Conservation (phyloP, 2,113 vertebrate genomes). For the Pyxicephalus adspersus region DNA sequence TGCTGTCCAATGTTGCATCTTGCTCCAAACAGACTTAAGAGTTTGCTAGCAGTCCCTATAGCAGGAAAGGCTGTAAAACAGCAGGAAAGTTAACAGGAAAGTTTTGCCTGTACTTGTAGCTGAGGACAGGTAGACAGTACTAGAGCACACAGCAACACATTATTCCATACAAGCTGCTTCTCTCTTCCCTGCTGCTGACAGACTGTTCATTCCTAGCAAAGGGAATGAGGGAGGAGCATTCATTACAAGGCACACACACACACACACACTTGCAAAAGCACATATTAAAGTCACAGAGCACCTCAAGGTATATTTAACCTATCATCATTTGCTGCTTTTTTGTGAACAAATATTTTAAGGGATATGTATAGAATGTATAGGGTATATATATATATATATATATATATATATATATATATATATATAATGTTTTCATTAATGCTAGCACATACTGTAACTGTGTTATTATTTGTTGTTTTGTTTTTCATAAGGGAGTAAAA, state of each 20-base stretch:
- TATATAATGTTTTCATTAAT: too few species aligned
- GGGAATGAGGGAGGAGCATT: slow-evolving; percentile 45
- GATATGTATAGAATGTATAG: too few species aligned
- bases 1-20: slow-evolving; percentile 49
- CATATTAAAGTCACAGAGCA: slow-evolving; percentile 50
- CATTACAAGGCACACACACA: slow-evolving; percentile 24
- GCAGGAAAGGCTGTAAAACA: slow-evolving; percentile 1
- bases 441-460: too few species aligned
- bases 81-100: slow-evolving; percentile 17
- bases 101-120: slow-evolving; percentile 42
- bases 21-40: slow-evolving; percentile 14
- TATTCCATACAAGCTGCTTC: slow-evolving; percentile 51
- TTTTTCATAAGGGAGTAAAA: too few species aligned
- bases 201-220: slow-evolving; percentile 45
- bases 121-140: slow-evolving; percentile 51
- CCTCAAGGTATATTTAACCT: not conserved
- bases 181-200: slow-evolving; percentile 41
- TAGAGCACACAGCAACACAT: slow-evolving; percentile 25
- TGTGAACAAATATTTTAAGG: too few species aligned
- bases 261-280: slow-evolving; percentile 9
- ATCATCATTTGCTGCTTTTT: too few species aligned
- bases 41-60: not conserved
- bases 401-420: too few species aligned
- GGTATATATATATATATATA: too few species aligned
- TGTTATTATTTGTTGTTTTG: too few species aligned